These are phyloP conservation scores for Drosophila silvestris DNA, from an alignment of 2,888 invertebrate species.

Conservation along the genomic window DNA sequence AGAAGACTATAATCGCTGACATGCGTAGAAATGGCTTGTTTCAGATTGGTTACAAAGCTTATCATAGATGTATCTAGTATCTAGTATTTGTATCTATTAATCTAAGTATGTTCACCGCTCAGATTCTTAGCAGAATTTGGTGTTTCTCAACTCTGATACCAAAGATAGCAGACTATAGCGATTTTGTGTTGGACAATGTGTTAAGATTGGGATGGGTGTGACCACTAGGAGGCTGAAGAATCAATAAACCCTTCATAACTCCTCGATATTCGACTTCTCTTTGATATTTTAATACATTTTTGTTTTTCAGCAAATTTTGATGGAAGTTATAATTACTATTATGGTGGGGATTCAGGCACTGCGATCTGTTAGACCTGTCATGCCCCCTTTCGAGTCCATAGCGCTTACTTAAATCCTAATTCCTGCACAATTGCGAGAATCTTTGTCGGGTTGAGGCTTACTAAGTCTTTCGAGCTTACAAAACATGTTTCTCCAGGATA, in stretches of 20 bases:
- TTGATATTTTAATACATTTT: background rate
- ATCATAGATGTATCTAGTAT: background rate
- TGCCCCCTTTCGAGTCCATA: no score
- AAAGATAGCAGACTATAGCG: background rate
- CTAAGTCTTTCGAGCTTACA: background rate
- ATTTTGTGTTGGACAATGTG: background rate
- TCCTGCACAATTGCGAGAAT: background rate
- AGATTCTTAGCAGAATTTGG: background rate
- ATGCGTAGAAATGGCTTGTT: background rate
- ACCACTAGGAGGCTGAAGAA: no score
- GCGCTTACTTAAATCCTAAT: background rate
- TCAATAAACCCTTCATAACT: no score
- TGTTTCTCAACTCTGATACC: background rate
- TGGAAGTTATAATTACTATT: background rate
- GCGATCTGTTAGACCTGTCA: no score
- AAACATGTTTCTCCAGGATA: background rate
- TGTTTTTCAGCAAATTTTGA: background rate
- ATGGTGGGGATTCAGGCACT: background rate
- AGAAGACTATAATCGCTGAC: background rate
- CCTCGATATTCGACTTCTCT: background rate
- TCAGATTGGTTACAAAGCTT: background rate
- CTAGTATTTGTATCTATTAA: background rate
- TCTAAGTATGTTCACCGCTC: background rate
- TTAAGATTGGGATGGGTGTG: no score
- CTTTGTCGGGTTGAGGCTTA: background rate